These are phyloP conservation scores for Metellina segmentata DNA, from an alignment of 2,888 invertebrate genomes.

Conservation along the genomic window DNA sequence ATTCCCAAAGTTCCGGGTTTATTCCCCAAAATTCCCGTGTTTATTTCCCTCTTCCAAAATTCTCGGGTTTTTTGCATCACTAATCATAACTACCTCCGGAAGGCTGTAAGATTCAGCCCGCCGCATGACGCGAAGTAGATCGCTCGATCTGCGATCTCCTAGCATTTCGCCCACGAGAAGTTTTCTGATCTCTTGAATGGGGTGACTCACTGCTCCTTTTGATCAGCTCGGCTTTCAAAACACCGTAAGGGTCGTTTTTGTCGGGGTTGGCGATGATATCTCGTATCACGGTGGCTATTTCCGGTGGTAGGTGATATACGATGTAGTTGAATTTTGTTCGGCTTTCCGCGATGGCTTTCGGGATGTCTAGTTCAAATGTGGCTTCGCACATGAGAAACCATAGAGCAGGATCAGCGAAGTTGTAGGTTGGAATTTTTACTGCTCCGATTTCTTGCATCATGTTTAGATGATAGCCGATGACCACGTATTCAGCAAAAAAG, in stretches of 20 bases:
- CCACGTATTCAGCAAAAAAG: too few species aligned
- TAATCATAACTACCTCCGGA: too few species aligned
- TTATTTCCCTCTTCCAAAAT: too few species aligned
- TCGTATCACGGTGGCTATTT: neutral
- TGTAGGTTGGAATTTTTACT: too few species aligned
- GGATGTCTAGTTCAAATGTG: neutral
- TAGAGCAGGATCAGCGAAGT: too few species aligned
- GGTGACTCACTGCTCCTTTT: neutral
- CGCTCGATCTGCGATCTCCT: neutral
- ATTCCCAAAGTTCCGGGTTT: too few species aligned
- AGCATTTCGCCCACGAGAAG: neutral
- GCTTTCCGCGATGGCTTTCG: neutral
- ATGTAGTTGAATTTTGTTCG: constrained; percentile 13
- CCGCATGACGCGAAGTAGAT: constrained; percentile 16
- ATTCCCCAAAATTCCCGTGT: too few species aligned
- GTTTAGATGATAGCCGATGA: too few species aligned
- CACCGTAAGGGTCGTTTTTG: neutral
- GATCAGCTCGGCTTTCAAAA: neutral
- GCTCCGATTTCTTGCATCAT: too few species aligned
- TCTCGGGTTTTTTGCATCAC: too few species aligned
- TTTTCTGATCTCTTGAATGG: neutral
- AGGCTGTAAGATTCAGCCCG: too few species aligned
- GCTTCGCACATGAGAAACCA: neutral
- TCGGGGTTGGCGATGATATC: neutral
- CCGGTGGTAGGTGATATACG: neutral